Percentiles rank a stretch among this genome's conserved stretches.
Conservation (phyloP, 2,113 vertebrate species). For the Cisticola juncidis region DNA sequence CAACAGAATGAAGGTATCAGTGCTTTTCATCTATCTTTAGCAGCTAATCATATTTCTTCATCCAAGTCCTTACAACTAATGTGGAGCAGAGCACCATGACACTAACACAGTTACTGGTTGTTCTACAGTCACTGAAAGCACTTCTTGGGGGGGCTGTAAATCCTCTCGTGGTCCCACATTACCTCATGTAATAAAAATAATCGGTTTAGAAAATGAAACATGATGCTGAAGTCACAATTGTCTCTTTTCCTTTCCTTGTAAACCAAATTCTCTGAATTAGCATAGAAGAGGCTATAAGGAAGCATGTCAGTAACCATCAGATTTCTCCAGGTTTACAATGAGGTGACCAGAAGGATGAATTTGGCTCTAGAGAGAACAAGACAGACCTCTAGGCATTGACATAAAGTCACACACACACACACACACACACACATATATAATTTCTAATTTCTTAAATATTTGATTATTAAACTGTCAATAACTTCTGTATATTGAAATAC, state of each 20-base stretch:
- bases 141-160: not conserved
- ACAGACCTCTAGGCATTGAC: not conserved
- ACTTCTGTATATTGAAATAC: not conserved
- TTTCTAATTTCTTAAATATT: not conserved
- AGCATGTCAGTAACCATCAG: not conserved
- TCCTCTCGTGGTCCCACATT: not conserved
- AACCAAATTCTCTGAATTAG: not conserved
- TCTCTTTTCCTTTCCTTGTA: not conserved
- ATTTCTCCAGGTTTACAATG: not conserved
- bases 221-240: not conserved
- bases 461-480: not conserved
- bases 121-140: not conserved
- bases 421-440: too few species aligned
- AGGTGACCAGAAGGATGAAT: not conserved
- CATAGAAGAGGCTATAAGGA: not conserved
- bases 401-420: not conserved
- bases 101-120: accelerated
- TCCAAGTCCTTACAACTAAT: not conserved
- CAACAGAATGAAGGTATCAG: not conserved
- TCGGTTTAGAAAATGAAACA: not conserved
- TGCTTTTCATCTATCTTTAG: not conserved
- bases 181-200: not conserved
- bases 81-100: not conserved
- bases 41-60: not conserved
- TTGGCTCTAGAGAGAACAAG: not conserved